Evolutionary conservation across 2,797 vertebrate species (phyloP).

Genomic region (Euthynnus affinis): DNA sequence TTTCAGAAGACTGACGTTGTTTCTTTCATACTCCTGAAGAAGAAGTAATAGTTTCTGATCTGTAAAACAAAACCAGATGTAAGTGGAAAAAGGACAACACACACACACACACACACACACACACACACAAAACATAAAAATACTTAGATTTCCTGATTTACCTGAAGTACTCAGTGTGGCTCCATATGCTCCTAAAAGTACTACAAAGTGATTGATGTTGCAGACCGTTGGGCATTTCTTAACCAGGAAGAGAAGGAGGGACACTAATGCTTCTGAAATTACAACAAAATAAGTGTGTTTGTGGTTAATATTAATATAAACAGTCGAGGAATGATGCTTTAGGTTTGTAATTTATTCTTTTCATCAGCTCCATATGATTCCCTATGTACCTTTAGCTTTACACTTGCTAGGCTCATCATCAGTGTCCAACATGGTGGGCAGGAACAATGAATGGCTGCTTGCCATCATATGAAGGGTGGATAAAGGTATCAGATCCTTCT

Average conservation of each 20-base stretch:
- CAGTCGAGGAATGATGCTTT: accelerated
- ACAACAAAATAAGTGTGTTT: conserved; percentile 19
- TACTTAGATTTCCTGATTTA: conserved; percentile 68
- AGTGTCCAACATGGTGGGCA: conserved; percentile 89
- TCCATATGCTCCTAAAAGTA: conserved; percentile 93
- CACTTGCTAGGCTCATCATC: conserved; percentile 69
- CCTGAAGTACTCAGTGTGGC: conserved; percentile 90
- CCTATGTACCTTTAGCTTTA: conserved; percentile 86
- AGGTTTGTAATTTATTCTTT: background rate
- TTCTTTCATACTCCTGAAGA: conserved; percentile 92
- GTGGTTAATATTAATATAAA: conserved; percentile 1
- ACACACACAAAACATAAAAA: background rate
- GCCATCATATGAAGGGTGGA: conserved; percentile 91
- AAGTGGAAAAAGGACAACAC: conserved; percentile 12
- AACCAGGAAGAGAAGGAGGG: conserved; percentile 89
- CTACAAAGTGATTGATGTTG: conserved; percentile 89
- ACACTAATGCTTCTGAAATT: conserved; percentile 89
- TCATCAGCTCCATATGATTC: background rate
- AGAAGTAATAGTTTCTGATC: conserved; percentile 94
- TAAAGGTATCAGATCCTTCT: conserved; percentile 83
- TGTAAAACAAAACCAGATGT: conserved; percentile 68
- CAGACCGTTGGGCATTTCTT: conserved; percentile 89
- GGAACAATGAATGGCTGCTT: conserved; percentile 94
- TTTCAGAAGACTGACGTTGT: conserved; percentile 88
- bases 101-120: background rate